Percentiles rank a stretch among this genome's conserved stretches.
These are phyloP conservation scores for Ichneumoninae sp. DNA, from an alignment of 2,888 invertebrate genomes.

Conservation along the genomic window DNA sequence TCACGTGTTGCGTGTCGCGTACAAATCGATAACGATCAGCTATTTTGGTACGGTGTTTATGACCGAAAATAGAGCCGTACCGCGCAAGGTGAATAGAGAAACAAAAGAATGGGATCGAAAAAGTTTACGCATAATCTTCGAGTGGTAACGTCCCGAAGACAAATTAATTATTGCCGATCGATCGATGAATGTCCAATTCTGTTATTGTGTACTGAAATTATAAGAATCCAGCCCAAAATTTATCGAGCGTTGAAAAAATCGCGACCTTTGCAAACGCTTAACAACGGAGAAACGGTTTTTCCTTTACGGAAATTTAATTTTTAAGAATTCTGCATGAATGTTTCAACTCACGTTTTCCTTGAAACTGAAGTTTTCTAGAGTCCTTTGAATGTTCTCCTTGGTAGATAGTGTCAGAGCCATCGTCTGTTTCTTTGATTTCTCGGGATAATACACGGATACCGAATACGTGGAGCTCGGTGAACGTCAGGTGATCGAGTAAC, in stretches of 20 bases:
- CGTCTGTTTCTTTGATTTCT: slow-evolving; percentile 40
- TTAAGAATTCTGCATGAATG: slow-evolving; percentile 8
- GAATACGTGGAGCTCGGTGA: slow-evolving; percentile 38
- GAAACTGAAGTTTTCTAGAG: slow-evolving; percentile 76
- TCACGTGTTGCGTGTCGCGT: not conserved
- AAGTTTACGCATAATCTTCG: not conserved
- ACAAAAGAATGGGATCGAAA: not conserved
- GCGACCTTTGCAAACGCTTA: not conserved
- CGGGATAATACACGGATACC: slow-evolving; percentile 8
- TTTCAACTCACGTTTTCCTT: slow-evolving; percentile 77
- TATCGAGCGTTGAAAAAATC: slow-evolving; percentile 22
- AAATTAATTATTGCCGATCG: not conserved
- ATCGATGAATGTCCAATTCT: not conserved
- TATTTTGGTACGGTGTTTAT: not conserved
- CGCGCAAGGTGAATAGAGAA: not conserved
- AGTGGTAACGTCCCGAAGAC: not conserved
- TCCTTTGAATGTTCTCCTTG: slow-evolving; percentile 80
- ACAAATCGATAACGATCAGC: not conserved
- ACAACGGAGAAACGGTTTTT: not conserved
- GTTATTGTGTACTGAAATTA: not conserved
- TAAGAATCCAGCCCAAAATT: slow-evolving; percentile 23
- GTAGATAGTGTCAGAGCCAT: slow-evolving; percentile 79
- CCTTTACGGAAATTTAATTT: slow-evolving; percentile 31
- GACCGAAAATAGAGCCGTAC: not conserved
- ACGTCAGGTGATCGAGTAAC: slow-evolving; percentile 53